Conservation (phyloP, 2,113 vertebrate genomes). For the Potamarius usumacintae region DNA sequence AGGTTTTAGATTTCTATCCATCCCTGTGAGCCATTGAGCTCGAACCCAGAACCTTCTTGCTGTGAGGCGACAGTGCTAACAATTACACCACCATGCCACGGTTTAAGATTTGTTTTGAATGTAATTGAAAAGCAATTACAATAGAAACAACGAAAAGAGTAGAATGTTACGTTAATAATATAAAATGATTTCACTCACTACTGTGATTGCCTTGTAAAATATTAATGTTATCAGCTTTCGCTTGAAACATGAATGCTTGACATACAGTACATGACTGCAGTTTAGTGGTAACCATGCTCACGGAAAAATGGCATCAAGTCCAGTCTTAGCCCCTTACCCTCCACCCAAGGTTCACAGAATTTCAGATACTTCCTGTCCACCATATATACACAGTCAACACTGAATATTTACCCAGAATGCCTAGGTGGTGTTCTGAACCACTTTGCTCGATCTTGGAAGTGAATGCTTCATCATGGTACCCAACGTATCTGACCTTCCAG, state of each 20-base stretch:
- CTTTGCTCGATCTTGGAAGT: conserved; percentile 60
- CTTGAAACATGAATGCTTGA: background rate
- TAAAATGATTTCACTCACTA: background rate
- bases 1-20: background rate
- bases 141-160: too few species aligned
- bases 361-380: background rate
- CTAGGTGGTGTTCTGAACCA: conserved; percentile 74
- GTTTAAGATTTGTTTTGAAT: too few species aligned
- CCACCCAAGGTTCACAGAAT: background rate
- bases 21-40: too few species aligned
- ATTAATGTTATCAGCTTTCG: background rate
- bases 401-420: conserved; percentile 81
- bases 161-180: background rate
- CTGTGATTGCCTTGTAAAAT: background rate
- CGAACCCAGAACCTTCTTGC: too few species aligned
- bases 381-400: background rate
- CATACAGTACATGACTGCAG: background rate
- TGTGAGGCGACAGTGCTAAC: too few species aligned
- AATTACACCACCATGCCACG: too few species aligned
- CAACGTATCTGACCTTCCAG: conserved; percentile 80
- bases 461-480: conserved; percentile 82
- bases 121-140: too few species aligned
- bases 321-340: background rate
- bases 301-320: background rate
- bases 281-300: background rate